phyloP scores from a whole-genome alignment of 35 echinoderm and acorn worm genomes.

The Holothuria glaberrima region DNA sequence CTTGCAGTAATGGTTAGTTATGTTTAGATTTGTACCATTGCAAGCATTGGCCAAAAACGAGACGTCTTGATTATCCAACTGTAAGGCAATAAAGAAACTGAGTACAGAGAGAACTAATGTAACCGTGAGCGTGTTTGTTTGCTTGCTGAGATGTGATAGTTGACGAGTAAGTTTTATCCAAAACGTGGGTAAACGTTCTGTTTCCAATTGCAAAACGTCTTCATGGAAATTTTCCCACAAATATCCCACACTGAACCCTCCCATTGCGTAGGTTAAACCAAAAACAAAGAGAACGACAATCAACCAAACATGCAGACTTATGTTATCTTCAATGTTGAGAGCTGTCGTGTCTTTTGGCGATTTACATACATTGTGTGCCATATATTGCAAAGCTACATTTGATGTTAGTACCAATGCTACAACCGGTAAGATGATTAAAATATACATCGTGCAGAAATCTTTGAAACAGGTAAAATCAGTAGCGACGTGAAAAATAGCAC shows the following conservation, averaged over 20 bases:
- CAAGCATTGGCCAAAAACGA: background rate
- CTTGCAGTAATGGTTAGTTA: no score
- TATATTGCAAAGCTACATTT: background rate
- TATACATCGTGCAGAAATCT: conserved; percentile 1
- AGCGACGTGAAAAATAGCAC: background rate
- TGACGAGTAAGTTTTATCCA: background rate
- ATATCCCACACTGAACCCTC: background rate
- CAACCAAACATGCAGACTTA: background rate
- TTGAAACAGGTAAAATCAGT: conserved; percentile 6
- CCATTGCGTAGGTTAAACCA: background rate
- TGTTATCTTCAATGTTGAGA: background rate
- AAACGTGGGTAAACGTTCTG: background rate
- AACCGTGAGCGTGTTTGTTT: background rate
- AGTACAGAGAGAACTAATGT: conserved; percentile 25
- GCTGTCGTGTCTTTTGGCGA: background rate
- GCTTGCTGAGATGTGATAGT: background rate
- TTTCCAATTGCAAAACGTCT: background rate
- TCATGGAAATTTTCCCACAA: background rate
- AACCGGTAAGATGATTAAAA: background rate
- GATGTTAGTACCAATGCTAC: background rate
- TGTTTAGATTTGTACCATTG: background rate
- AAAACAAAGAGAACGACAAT: no score
- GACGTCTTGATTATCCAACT: conserved; percentile 16
- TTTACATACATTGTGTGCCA: background rate
- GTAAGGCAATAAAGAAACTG: background rate